Base-by-base conservation (phyloP, 2,888 invertebrate genomes). In the Syrphus vitripennis region DNA sequence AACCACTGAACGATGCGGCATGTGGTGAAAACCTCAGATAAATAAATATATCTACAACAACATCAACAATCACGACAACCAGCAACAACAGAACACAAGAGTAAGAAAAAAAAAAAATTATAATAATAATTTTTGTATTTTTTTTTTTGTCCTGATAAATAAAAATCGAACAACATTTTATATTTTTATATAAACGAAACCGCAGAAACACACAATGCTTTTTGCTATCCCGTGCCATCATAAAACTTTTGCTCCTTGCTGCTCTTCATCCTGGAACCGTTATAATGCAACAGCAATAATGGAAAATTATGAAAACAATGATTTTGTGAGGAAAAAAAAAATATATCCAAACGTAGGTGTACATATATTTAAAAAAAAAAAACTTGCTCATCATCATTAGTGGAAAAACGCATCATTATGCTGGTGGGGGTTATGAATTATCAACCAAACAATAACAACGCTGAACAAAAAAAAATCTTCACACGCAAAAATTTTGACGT, bases 331-430 rank as follows among this genome's bases (percentile, higher is more conserved):
- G 31, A 34, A 48, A 57, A 48, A 6, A 31, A 45, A 24, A 29
- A 29, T 10, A 34, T 34, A 1, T 55, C 10, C 31, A 37, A n/a
- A 59, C 6, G 14, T 34, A 16, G n/a, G n/a, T n/a, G n/a, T 48
- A 29, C n/a, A n/a, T n/a, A 12, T 40, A 53, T 74, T 26, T n/a
- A n/a, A n/a, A n/a, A n/a, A n/a, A n/a, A n/a, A 70, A 83, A 83
- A 50, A 40, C 55, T 45, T 50, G 69, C 55, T 69, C 74, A 83
- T 75, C 75, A 75, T 31, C 70, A 57, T 59, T 70, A 75, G 50
- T 45, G 65, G 55, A 69, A 79, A 74, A 74, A 69, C 72, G 80
- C 61, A 79, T 70, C 74, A 83, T 79, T 74, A 74, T 83, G 48
- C 74, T 65, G 61, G 48, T 57, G 74, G 74, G 48, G 79, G 67